Base-by-base conservation (phyloP, 2,797 vertebrate genomes). In the Diplodus sargus region DNA sequence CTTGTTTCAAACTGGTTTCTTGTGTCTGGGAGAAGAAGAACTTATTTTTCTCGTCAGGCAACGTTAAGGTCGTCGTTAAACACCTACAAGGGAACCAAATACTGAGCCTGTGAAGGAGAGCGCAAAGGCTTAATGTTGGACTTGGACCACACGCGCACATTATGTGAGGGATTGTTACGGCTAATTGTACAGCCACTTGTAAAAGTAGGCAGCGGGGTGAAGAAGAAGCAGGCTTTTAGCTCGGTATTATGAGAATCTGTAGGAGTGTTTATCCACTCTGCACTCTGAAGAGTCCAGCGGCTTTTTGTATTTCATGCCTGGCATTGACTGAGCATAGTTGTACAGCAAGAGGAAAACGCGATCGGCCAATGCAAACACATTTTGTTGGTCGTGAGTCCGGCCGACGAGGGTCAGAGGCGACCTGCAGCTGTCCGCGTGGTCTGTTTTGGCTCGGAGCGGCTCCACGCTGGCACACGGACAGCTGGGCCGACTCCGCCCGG, bases 201-300 rank as follows among this genome's bases (percentile, higher is more conserved):
- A 61, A 65, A 85, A 54, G 67, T 66, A 63, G n/a, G 49, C 61
- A 71, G 42, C 45, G 71, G 66, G 53, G 64, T 80, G 66, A 82
- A 23, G 59, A 79, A 66, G 61, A 81, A 74, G 22, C 13, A 60
- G 79, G 75, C 85, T 85, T 90, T 89, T 84, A 90, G 80, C 79
- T 70, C 3, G 42, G 39, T 57, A 63, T 83, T 62, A 81, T 72
- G 74, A 86, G 66, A 76, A 76, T 83, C 57, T 77, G 77, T 60
- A 69, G 77, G 70, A 85, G 79, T 68, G 70, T 61, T 89, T 70
- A 64, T 73, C 72, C 74, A 75, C 78, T 81, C 72, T 59, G 56
- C 62, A 14, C 47, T 52, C 59, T 11, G 6, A 9, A 34, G 25
- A 74, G 69, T 87, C 70, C 45, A 81, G 52, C 23, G 56, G 70